These are phyloP conservation scores for Apus apus DNA, from an alignment of 2,113 vertebrate genomes.

Conservation along the genomic window DNA sequence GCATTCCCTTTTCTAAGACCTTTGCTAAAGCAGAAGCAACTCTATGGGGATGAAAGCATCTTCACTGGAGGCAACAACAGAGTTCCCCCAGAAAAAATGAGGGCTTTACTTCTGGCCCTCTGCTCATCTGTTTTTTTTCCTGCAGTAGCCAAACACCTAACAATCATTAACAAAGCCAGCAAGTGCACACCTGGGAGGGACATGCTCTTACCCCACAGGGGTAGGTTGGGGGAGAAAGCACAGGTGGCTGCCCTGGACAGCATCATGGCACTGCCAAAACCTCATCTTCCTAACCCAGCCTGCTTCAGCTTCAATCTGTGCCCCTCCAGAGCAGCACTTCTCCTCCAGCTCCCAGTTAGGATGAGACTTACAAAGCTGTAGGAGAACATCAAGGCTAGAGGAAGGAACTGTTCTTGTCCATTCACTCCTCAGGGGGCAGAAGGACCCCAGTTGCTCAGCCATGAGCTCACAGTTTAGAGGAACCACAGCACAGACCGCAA, in stretches of 20 bases:
- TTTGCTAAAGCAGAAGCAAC: neutral
- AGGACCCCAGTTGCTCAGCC: neutral
- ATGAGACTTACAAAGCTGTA: neutral
- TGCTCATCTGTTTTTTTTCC: neutral
- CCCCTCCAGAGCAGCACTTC: neutral
- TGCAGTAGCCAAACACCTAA: neutral
- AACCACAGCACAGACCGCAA: fast-evolving
- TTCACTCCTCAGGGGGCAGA: neutral
- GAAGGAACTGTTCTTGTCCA: neutral
- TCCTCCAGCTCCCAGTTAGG: neutral
- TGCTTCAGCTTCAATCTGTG: neutral
- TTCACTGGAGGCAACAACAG: neutral
- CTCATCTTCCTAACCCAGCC: neutral
- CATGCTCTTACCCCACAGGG: too few species aligned
- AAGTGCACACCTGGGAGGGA: neutral
- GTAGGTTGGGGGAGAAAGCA: neutral
- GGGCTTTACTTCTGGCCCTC: neutral
- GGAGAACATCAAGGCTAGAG: neutral
- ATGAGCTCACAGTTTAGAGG: neutral
- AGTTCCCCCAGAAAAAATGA: neutral
- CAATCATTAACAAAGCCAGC: neutral
- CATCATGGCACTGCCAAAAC: neutral
- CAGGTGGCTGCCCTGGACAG: neutral
- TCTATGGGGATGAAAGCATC: neutral
- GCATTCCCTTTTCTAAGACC: neutral